Evolutionary conservation across 2,797 vertebrate species (phyloP), one percentile per base, ranked within the genome.

Genomic region (Fratercula arctica): DNA sequence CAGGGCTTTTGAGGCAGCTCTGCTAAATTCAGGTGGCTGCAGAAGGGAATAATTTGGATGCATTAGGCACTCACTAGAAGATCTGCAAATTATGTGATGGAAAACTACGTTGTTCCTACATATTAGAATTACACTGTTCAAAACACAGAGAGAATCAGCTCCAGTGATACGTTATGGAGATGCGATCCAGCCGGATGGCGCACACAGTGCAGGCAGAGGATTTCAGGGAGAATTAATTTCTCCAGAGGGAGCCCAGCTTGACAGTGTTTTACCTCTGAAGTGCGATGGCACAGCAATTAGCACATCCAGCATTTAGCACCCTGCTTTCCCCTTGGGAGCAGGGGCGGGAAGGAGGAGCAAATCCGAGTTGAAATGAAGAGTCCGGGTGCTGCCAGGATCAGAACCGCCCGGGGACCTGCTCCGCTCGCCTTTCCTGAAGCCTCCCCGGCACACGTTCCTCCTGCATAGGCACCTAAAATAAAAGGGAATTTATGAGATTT

Each of bases 401-500:
- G 59, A 64, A 11, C 26, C 0, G 2, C 39, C 28, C 1, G 3
- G 33, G 73, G 19, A 90, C 12, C 29, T 2, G 4, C 17, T 72
- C 41, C 3, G 2, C 26, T 61, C 5, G 4, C n/a, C 43, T 35
- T 31, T 60, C 83, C 26, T 21, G 68, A 19, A 93, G 77, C 72
- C 78, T 82, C 93, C 64, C 0, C 5, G 51, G 57, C n/a, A 85
- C 39, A n/a, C 2, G 3, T 11, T 83, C 51, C 67, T 78, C 43
- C 73, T 64, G 54, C 57, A 66, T 60, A 74, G 76, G 57, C 79
- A 54, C 57, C 60, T 68, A 16, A 14, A 94, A 83, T 93, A 41
- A 95, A 95, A 92, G 11, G 75, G 73, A 85, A 93, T 96, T 96
- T 76, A 97, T 50, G 85, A n/a, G 89, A 87, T 83, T 90, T 80